Conservation (phyloP, 1,140 invertebrate species). For the Drosophila oshimai region DNA sequence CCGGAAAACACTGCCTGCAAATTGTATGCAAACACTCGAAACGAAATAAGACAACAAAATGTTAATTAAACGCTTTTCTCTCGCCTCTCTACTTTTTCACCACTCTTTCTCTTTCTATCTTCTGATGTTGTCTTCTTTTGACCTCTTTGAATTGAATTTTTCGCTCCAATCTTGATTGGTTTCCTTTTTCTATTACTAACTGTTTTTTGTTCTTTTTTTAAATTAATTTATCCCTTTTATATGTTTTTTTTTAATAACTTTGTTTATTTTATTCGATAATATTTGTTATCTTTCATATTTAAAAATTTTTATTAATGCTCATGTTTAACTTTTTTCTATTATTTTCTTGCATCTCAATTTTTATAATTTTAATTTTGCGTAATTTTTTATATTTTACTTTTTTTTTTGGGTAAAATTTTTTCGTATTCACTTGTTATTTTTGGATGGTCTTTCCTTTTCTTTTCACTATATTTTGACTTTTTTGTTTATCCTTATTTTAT, state of each 20-base stretch:
- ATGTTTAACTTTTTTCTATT: too few species aligned
- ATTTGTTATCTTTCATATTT: too few species aligned
- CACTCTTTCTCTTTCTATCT: not conserved
- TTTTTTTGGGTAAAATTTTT: not conserved
- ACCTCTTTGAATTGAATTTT: not conserved
- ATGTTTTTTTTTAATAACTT: not conserved
- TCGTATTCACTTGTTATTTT: not conserved
- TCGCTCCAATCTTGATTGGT: not conserved
- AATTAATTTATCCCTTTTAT: not conserved
- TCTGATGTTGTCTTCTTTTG: not conserved
- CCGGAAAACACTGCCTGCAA: conserved; percentile 60
- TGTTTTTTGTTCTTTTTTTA: not conserved
- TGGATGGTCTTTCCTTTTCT: too few species aligned
- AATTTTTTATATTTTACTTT: too few species aligned
- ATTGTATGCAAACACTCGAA: conserved; percentile 58
- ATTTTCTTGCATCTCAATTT: too few species aligned
- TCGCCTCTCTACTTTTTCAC: conserved; percentile 3
- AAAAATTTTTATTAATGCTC: too few species aligned
- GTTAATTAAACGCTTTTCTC: conserved; percentile 34
- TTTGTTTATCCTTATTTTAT: not conserved
- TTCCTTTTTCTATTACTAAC: too few species aligned
- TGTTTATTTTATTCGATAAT: not conserved
- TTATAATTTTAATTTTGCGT: too few species aligned
- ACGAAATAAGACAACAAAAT: conserved; percentile 47
- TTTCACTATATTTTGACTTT: too few species aligned